Percentiles rank a stretch among this genome's conserved stretches.
phyloP scores from a whole-genome alignment of 2,797 vertebrate species.

The Apodemus agrarius region DNA sequence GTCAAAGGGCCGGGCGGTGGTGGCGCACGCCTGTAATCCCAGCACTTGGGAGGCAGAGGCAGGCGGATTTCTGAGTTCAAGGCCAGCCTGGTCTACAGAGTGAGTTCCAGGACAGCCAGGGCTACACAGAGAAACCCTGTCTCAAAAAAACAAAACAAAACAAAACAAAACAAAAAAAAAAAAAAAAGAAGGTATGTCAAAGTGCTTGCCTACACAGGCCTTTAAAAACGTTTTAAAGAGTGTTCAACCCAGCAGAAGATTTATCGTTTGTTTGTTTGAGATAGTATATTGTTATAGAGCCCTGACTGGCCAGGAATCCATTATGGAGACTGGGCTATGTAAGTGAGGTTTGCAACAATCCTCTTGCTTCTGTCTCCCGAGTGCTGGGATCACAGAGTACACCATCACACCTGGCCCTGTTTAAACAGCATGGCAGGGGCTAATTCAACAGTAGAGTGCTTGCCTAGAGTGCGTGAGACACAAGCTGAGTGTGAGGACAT shows the following conservation, averaged over 20 bases:
- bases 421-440: background rate
- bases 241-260: background rate
- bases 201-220: background rate
- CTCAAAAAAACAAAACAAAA: no score
- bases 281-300: background rate
- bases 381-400: background rate
- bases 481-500: background rate
- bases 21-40: no score
- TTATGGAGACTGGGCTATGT: background rate
- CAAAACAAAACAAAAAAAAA: no score
- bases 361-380: background rate
- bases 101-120: no score
- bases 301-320: background rate
- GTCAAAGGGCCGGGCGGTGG: background rate
- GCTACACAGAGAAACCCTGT: no score
- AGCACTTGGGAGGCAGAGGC: no score
- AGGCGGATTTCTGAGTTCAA: no score
- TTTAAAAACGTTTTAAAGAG: constrained; percentile 7
- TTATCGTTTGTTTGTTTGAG: background rate
- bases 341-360: background rate
- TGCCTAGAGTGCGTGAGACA: background rate
- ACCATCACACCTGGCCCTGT: background rate
- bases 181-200: no score
- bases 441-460: background rate
- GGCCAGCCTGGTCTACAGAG: no score